A percentile compares a stretch with the other conserved stretches of the same genome.
phyloP scores from a whole-genome alignment of 2,888 invertebrate genomes.

The Dasysyrphus albostriatus region DNA sequence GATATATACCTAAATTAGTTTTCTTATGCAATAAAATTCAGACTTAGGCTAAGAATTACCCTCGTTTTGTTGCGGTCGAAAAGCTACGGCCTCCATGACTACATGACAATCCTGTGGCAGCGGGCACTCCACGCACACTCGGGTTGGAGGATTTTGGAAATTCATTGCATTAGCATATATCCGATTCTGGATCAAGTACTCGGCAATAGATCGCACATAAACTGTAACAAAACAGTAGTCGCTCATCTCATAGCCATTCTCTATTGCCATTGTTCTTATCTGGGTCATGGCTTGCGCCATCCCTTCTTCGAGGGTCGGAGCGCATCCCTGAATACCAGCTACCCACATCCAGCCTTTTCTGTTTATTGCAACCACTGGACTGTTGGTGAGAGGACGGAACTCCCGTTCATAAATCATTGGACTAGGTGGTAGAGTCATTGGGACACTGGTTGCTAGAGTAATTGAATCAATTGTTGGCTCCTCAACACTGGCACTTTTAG shows the following conservation, averaged over 20 bases:
- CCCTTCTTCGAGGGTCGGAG: constrained; percentile 87
- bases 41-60: constrained; percentile 73
- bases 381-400: constrained; percentile 86
- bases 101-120: constrained; percentile 89
- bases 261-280: constrained; percentile 85
- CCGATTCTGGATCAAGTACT: constrained; percentile 91
- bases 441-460: constrained; percentile 57
- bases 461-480: constrained; percentile 78
- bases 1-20: constrained; percentile 46
- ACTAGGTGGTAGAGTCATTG: constrained; percentile 81
- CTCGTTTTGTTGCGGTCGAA: constrained; percentile 79
- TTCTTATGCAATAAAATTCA: constrained; percentile 56
- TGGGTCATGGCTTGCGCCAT: constrained; percentile 90
- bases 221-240: constrained; percentile 93
- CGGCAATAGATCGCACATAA: constrained; percentile 92
- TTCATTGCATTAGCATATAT: constrained; percentile 90
- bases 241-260: constrained; percentile 84
- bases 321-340: constrained; percentile 90
- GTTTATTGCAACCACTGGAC: constrained; percentile 87
- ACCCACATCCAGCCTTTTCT: constrained; percentile 93
- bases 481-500: constrained; percentile 83
- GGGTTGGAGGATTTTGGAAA: constrained; percentile 92
- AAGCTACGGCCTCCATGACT: constrained; percentile 90
- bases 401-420: constrained; percentile 86
- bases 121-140: constrained; percentile 93